Evolutionary conservation across 2,113 vertebrate genomes (phyloP).

Genomic region (Anolis sagrei): DNA sequence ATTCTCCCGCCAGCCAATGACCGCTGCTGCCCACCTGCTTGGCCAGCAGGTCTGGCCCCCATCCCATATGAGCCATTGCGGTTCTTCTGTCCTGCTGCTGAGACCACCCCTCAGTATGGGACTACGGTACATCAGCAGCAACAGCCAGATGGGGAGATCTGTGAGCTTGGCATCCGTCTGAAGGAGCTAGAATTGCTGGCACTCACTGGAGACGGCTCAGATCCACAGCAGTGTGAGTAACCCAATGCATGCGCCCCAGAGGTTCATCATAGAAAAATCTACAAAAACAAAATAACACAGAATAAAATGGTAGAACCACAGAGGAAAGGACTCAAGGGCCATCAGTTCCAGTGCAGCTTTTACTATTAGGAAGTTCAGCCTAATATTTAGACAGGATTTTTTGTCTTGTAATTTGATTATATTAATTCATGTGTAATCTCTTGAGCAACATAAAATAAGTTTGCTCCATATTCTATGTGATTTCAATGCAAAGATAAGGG

Average conservation of each 20-base stretch:
- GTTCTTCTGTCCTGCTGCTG: constrained; percentile 72
- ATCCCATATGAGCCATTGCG: constrained; percentile 76
- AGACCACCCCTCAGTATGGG: not conserved
- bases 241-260: not conserved
- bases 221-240: constrained; percentile 63
- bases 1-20: constrained; percentile 52
- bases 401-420: no score
- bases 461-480: no score
- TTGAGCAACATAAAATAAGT: no score
- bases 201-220: constrained; percentile 61
- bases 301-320: no score
- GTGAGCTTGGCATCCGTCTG: constrained; percentile 64
- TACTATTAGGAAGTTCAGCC: no score
- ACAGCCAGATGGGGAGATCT: constrained; percentile 56
- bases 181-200: constrained; percentile 69
- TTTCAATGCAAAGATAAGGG: no score
- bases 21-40: constrained; percentile 58
- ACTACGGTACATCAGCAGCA: constrained; percentile 1
- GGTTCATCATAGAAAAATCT: not conserved
- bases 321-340: no score
- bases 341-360: no score
- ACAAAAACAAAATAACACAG: no score
- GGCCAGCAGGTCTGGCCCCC: constrained; percentile 71
- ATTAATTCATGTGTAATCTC: no score
- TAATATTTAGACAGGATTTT: no score